Evolutionary conservation across 2,797 vertebrate species (phyloP).

Genomic region (Channallabes apus): DNA sequence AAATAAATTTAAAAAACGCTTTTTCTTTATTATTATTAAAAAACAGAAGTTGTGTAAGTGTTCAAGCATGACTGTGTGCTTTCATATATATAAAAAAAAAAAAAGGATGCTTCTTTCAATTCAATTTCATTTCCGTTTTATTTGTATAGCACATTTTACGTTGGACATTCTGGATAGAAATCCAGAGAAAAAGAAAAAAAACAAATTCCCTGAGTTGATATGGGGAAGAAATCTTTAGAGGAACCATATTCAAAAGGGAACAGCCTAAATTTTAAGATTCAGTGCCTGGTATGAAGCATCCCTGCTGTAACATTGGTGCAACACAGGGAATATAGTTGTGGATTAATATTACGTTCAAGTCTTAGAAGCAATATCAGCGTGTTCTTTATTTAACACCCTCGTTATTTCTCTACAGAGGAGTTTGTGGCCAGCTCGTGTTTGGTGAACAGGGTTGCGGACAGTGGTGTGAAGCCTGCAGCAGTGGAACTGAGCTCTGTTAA

Average conservation of each 20-base stretch:
- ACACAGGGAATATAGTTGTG: background rate
- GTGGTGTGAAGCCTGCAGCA: conserved; percentile 58
- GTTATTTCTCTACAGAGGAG: conserved; percentile 76
- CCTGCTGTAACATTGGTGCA: background rate
- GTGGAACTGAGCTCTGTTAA: conserved; percentile 58
- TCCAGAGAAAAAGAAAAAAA: no score
- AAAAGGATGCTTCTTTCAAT: background rate
- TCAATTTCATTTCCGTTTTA: no score
- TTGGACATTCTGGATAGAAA: no score
- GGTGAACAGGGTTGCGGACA: conserved; percentile 64
- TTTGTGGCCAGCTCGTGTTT: conserved; percentile 78
- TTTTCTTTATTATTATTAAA: no score
- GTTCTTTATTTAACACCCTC: background rate
- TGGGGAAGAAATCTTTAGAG: no score
- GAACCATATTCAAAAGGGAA: no score
- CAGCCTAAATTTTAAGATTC: background rate
- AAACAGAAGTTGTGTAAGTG: background rate
- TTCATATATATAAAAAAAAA: background rate
- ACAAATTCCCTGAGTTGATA: no score
- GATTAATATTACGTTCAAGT: background rate
- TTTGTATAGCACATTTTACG: no score
- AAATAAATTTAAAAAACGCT: no score
- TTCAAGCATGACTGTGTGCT: background rate
- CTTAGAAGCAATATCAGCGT: background rate
- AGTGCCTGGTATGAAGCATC: background rate